Percentiles rank a stretch among this genome's conserved stretches.
Conservation (phyloP, 1,140 invertebrate genomes). For the Chrysopa pallens region DNA sequence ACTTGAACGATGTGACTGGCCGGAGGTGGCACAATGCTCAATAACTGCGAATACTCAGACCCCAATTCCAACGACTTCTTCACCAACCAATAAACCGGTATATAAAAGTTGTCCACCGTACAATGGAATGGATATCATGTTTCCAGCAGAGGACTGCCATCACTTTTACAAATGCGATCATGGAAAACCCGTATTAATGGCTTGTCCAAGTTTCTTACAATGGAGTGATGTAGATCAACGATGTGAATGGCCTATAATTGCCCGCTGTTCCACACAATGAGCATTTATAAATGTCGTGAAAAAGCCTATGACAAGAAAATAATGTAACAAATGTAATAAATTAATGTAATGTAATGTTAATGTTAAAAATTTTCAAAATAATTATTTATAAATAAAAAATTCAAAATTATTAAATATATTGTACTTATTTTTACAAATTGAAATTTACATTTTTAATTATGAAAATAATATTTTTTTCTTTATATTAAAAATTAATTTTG, state of each 20-base stretch:
- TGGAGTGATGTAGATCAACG: background rate
- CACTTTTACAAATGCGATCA: background rate
- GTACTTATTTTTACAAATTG: too few relatives aligned
- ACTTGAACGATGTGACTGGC: background rate
- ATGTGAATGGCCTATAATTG: background rate
- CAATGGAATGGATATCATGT: background rate
- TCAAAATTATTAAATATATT: too few relatives aligned
- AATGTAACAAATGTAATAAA: too few relatives aligned
- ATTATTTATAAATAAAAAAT: too few relatives aligned
- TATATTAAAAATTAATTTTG: too few relatives aligned
- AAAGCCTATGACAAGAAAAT: too few relatives aligned
- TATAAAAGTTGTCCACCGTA: background rate
- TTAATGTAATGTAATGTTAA: too few relatives aligned
- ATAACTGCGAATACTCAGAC: background rate
- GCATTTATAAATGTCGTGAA: too few relatives aligned
- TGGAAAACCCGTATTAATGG: background rate
- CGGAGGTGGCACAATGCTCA: background rate
- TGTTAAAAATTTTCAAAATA: too few relatives aligned
- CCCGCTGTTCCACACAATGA: background rate
- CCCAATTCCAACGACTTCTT: background rate
- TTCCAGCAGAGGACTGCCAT: background rate
- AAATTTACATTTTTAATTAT: too few relatives aligned
- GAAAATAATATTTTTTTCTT: too few relatives aligned
- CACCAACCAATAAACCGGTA: background rate
- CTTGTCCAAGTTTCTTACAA: background rate